Evolutionary conservation across 2,113 vertebrate species (phyloP).

Genomic region (Grus americana): DNA sequence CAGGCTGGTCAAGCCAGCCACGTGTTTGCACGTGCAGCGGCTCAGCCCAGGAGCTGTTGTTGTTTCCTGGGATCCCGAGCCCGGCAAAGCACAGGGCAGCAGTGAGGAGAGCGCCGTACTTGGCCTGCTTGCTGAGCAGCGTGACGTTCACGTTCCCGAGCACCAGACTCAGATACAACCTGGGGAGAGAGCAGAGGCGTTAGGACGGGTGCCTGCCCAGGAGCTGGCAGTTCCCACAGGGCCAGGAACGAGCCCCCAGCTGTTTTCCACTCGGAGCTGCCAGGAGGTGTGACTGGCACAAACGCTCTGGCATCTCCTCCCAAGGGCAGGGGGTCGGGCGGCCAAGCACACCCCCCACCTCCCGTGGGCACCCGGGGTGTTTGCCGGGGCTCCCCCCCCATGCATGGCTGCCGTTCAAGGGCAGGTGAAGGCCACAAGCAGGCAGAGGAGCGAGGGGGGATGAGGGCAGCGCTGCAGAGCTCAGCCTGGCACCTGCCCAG

Average conservation of each 20-base stretch:
- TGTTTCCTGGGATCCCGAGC: background rate
- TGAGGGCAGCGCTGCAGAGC: background rate
- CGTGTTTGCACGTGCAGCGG: background rate
- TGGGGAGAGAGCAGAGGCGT: constrained; percentile 46
- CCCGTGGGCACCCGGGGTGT: background rate
- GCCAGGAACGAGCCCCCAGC: background rate
- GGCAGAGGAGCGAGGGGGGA: background rate
- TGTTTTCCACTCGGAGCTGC: background rate
- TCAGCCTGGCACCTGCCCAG: background rate
- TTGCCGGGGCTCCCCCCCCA: fast-evolving
- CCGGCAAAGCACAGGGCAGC: background rate
- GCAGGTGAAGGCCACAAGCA: background rate
- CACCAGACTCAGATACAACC: constrained; percentile 93
- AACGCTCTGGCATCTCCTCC: background rate
- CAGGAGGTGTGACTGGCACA: background rate
- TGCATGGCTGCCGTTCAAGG: fast-evolving
- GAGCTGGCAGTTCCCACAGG: no score
- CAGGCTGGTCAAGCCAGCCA: background rate
- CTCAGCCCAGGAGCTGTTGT: fast-evolving
- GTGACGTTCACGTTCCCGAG: constrained; percentile 94
- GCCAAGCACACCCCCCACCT: background rate
- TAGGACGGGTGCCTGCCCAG: background rate
- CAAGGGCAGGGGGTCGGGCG: background rate
- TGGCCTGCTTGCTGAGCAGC: constrained; percentile 92
- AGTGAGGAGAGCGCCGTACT: constrained; percentile 70